phyloP scores from a whole-genome alignment of 2,888 invertebrate species.

The Nemoura dubitans region DNA sequence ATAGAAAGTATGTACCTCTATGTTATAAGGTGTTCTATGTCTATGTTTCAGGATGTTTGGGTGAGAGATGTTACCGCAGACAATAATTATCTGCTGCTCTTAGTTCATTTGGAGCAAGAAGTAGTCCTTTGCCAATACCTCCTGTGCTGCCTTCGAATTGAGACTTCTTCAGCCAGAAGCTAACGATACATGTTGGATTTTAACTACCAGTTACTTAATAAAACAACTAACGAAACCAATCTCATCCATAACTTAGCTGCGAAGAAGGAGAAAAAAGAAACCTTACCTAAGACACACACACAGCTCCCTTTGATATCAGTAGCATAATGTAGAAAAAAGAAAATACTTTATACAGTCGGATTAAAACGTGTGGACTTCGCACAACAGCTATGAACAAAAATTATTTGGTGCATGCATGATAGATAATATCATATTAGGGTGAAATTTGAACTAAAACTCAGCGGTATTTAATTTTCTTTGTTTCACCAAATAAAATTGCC shows the following conservation, averaged over 20 bases:
- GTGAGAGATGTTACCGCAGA: too few relatives aligned
- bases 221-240: conserved; percentile 46
- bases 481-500: too few relatives aligned
- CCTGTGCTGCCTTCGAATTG: conserved; percentile 26
- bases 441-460: too few relatives aligned
- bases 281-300: conserved; percentile 24
- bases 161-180: conserved; percentile 42
- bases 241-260: conserved; percentile 44
- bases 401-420: too few relatives aligned
- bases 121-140: background rate
- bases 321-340: conserved; percentile 1
- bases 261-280: conserved; percentile 23
- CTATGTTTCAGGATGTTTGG: too few relatives aligned
- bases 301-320: conserved; percentile 25
- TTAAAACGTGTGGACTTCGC: background rate
- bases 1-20: too few relatives aligned
- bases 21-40: too few relatives aligned
- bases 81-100: background rate
- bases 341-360: background rate
- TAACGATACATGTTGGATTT: conserved; percentile 38
- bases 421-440: too few relatives aligned
- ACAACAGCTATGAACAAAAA: background rate
- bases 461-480: too few relatives aligned
- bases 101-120: too few relatives aligned
- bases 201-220: conserved; percentile 42